Base-by-base conservation (phyloP, 1,140 invertebrate species). In the Metaphire vulgaris region DNA sequence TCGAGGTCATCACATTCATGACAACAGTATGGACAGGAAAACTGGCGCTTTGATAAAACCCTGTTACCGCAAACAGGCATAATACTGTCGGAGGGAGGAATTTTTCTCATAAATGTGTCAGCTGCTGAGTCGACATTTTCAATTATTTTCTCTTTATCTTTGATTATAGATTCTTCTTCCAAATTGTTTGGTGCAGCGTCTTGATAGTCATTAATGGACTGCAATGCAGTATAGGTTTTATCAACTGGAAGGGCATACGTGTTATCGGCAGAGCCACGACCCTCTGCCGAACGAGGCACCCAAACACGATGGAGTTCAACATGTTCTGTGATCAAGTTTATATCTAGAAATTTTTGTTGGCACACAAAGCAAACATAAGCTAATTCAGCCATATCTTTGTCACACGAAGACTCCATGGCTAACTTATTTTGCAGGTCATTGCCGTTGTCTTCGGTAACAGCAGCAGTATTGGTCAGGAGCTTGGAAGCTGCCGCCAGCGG, bases 351-450 rank as follows among this genome's bases (percentile, higher is more conserved):
- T 21, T 68, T 30, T n/a, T 21, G 26, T 29, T 66, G 33, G 74
- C 74, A 75, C 14, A 75, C 74, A 33, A 75, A 75, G 74, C 74
- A 75, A n/a, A 41, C 31, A 12, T 28, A 64, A 26, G 15, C 26
- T 33, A 29, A 29, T 32, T 26, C 70, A 72, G 29, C 26, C 41
- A 1, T n/a, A 26, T n/a, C 33, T n/a, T 1, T 72, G 2, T 74
- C 26, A 26, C 34, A 1, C 1, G 14, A 21, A 34, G 21, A 30
- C 14, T 74, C 41, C 29, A 28, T 29, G 2, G 34, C 16, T 0
- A 21, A 1, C 29, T 21, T 14, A 16, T 65, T 26, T 41, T n/a
- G 21, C n/a, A 41, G 34, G 31, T 64, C 16, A 32, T 26, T 72
- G 21, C 0, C 30, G 16, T 72, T 32, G 68, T 56, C 41, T 56